Percentiles rank a stretch among this genome's conserved stretches.
These are phyloP conservation scores for Sprattus sprattus DNA, from an alignment of 2,113 vertebrate species.

Conservation along the genomic window DNA sequence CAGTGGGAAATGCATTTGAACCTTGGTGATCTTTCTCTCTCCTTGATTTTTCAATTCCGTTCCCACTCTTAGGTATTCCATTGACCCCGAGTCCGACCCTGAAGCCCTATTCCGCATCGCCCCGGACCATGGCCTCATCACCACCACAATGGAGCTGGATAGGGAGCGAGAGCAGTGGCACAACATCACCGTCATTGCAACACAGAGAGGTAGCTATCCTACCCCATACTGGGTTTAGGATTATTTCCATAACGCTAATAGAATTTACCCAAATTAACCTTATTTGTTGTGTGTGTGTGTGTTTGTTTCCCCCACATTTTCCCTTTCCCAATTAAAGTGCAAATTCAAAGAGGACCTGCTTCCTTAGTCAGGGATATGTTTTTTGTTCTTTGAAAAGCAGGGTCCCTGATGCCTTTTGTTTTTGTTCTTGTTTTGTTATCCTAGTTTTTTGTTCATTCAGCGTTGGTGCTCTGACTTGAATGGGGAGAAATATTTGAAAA, in stretches of 20 bases:
- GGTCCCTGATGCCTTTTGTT: conserved; percentile 7
- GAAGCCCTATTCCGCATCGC: conserved; percentile 83
- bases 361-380: background rate
- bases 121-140: conserved; percentile 81
- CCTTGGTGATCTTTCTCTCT: background rate
- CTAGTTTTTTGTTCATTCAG: background rate
- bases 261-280: background rate
- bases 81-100: conserved; percentile 82
- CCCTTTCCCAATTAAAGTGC: background rate
- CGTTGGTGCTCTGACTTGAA: background rate
- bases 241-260: conserved; percentile 5
- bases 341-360: background rate
- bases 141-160: conserved; percentile 78
- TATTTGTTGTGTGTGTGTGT: background rate
- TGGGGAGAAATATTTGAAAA: background rate
- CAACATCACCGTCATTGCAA: conserved; percentile 85
- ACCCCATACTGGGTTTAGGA: background rate
- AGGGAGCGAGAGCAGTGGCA: conserved; percentile 82
- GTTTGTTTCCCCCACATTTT: background rate
- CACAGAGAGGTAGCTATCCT: conserved; percentile 78
- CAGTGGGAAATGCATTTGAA: background rate
- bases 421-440: background rate
- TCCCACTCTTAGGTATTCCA: conserved; percentile 74
- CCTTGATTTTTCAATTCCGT: background rate
- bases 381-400: background rate